Evolutionary conservation across 2,113 vertebrate species (phyloP), one percentile per base, ranked within the genome.

Genomic region (Stegostoma tigrinum): DNA sequence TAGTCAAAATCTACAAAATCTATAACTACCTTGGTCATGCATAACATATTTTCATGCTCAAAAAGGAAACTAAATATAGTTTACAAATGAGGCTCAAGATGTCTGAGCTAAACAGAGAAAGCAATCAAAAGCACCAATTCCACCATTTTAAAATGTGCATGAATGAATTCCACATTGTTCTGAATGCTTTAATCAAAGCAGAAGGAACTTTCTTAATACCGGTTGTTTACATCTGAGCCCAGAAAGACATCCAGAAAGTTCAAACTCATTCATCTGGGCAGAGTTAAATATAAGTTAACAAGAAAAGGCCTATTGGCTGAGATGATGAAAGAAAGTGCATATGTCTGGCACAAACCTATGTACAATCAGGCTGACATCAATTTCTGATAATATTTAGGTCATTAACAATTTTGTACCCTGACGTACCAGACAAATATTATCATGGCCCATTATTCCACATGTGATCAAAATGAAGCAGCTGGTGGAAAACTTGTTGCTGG

Each of bases 211-310:
- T 45, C 34, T 95, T 95, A 55, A 52, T 95, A 72, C 94, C 48
- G 12, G 42, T 45, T 95, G 42, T 75, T 72, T 45, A 95, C 68
- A 95, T 48, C 94, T 95, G 94, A 38, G 23, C 52, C 67, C 8
- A 72, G 45, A 45, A 45, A 45, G 10, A 10, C 93, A 72, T 42
- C 67, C 93, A 95, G 68, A 95, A 45, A 75, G 45, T 70, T 95
- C 94, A 75, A 72, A 70, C 52, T 52, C 21, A 48, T 30, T 95
- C 94, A 95, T 52, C 94, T 95, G 94, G 67, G 52, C 42, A 38
- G 5, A 75, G 68, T 95, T 95, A 95, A 52, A 95, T 95, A 38
- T 38, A 95, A 95, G 94, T 48, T 34, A 34, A 95, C 67, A 95
- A 95, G 45, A 95, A 75, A 95, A 95, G 42, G 3, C 67, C 27